Percentiles rank a stretch among this genome's conserved stretches.
phyloP scores from a whole-genome alignment of 2,888 invertebrate species.

The Diadegma fenestrale region DNA sequence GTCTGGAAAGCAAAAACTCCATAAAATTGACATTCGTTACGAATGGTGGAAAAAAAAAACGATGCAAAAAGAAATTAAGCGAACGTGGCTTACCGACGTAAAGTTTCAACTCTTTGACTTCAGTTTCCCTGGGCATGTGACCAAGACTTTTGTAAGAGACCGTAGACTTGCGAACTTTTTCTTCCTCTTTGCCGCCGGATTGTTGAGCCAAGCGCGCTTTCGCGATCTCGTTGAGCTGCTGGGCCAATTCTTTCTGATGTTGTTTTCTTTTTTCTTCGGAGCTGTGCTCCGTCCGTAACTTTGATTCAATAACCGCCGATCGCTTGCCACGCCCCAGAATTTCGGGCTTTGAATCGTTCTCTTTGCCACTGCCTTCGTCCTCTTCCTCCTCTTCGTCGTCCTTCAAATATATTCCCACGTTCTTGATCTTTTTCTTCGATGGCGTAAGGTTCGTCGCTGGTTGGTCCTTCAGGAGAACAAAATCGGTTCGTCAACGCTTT shows the following conservation, averaged over 20 bases:
- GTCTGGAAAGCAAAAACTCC: slow-evolving; percentile 87
- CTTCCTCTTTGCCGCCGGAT: slow-evolving; percentile 93
- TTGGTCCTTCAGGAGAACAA: slow-evolving; percentile 85
- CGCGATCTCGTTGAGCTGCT: slow-evolving; percentile 96
- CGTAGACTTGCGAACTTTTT: slow-evolving; percentile 96
- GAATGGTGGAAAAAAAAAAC: not conserved
- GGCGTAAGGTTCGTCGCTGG: slow-evolving; percentile 95
- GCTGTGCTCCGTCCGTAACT: slow-evolving; percentile 96
- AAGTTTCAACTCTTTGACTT: slow-evolving; percentile 96
- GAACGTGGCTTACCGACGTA: slow-evolving; percentile 92
- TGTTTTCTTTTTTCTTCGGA: slow-evolving; percentile 98
- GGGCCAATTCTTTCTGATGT: slow-evolving; percentile 97
- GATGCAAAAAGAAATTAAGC: not conserved
- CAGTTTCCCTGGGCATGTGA: slow-evolving; percentile 97
- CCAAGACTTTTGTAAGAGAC: slow-evolving; percentile 96
- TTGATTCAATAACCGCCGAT: slow-evolving; percentile 96
- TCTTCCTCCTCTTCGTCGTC: slow-evolving; percentile 92
- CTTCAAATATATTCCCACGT: slow-evolving; percentile 97
- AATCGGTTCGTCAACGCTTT: not conserved
- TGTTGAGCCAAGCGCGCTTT: slow-evolving; percentile 96
- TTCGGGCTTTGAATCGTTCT: slow-evolving; percentile 89
- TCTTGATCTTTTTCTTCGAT: slow-evolving; percentile 97
- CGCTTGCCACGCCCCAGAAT: slow-evolving; percentile 93
- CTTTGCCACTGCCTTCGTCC: slow-evolving; percentile 87
- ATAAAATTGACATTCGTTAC: not conserved